These are phyloP conservation scores for Papilio aristodemus DNA, from an alignment of 1,140 invertebrate genomes.

Conservation along the genomic window DNA sequence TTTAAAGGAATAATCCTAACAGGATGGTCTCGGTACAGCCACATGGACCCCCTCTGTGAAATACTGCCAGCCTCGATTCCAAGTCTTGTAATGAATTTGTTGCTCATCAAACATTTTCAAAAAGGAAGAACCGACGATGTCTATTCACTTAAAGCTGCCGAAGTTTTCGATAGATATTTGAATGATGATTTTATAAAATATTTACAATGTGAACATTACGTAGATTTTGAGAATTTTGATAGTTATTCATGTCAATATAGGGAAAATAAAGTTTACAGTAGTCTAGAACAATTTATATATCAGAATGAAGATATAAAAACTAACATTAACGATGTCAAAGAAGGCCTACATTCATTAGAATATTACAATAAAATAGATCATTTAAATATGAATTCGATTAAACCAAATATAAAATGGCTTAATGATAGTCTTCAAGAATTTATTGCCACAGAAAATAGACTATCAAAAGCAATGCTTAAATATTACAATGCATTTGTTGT, in stretches of 20 bases:
- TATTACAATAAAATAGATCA: slow-evolving; percentile 45
- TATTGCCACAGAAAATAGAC: slow-evolving; percentile 37
- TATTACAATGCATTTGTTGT: slow-evolving; percentile 51
- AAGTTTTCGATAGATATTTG: slow-evolving; percentile 36
- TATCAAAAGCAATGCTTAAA: slow-evolving; percentile 37
- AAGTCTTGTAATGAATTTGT: slow-evolving; percentile 82
- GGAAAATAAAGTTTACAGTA: slow-evolving; percentile 41
- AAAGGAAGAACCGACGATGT: slow-evolving; percentile 17
- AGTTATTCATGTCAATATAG: slow-evolving; percentile 46
- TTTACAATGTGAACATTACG: slow-evolving; percentile 36
- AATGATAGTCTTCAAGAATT: slow-evolving; percentile 43
- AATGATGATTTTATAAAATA: slow-evolving; percentile 37
- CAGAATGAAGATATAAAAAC: slow-evolving; percentile 40
- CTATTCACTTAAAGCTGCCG: neutral
- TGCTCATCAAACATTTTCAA: slow-evolving; percentile 52
- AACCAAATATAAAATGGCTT: slow-evolving; percentile 39
- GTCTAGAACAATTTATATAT: slow-evolving; percentile 40
- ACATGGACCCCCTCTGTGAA: slow-evolving; percentile 96
- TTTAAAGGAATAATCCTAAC: slow-evolving; percentile 84
- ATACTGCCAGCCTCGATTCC: slow-evolving; percentile 92
- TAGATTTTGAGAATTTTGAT: slow-evolving; percentile 44
- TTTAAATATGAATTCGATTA: slow-evolving; percentile 47
- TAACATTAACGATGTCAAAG: slow-evolving; percentile 40
- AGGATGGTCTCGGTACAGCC: slow-evolving; percentile 92
- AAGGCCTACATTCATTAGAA: slow-evolving; percentile 40